Evolutionary conservation across 1,140 invertebrate species (phyloP).

Genomic region (Ostrea edulis): DNA sequence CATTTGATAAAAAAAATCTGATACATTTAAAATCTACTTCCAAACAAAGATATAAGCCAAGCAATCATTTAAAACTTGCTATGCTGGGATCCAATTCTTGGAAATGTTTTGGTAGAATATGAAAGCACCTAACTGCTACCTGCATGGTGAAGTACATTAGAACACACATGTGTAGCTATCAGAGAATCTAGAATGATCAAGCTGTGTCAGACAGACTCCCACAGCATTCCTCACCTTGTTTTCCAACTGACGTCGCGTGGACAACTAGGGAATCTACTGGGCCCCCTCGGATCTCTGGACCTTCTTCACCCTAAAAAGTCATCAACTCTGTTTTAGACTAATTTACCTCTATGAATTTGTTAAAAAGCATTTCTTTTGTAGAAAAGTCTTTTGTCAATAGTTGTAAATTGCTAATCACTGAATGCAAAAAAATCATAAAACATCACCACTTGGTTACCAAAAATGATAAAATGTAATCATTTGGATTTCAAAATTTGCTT

Average conservation of each 20-base stretch:
- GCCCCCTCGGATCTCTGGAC: constrained; percentile 92
- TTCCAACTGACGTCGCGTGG: constrained; percentile 94
- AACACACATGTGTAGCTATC: constrained; percentile 31
- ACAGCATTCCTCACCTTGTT: constrained; percentile 84
- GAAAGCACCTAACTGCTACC: constrained; percentile 27
- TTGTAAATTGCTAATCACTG: too few species aligned
- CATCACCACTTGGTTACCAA: too few species aligned
- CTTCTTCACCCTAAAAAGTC: constrained; percentile 72
- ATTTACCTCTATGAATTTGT: not conserved
- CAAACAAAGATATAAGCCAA: constrained; percentile 31
- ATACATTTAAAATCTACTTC: not conserved
- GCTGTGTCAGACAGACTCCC: not conserved
- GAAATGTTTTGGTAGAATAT: not conserved
- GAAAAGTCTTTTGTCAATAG: too few species aligned
- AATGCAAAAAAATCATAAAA: too few species aligned
- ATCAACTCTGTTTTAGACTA: not conserved
- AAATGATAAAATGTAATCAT: too few species aligned
- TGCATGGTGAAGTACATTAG: constrained; percentile 24
- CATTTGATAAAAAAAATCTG: not conserved
- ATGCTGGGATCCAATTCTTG: constrained; percentile 29
- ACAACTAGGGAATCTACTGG: constrained; percentile 94
- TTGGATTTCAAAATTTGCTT: not conserved
- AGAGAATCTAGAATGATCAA: constrained; percentile 15
- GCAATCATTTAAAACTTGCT: constrained; percentile 22
- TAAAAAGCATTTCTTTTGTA: not conserved